Evolutionary conservation across 2,888 invertebrate species (phyloP).

Genomic region (Craniophora ligustri): DNA sequence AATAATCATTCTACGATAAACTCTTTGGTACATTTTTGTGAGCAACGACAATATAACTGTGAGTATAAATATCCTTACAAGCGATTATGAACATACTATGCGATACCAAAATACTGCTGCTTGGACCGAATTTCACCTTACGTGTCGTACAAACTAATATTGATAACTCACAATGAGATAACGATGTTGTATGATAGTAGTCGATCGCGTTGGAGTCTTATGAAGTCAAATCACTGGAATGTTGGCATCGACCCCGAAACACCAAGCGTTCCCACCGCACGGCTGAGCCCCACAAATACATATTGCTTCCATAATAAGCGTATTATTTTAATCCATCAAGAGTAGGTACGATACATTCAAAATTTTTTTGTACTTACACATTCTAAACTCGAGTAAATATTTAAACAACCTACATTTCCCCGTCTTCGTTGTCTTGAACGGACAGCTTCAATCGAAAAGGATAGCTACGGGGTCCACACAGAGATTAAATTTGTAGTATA

Average conservation of each 20-base stretch:
- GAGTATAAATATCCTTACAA: constrained; percentile 72
- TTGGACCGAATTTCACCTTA: constrained; percentile 61
- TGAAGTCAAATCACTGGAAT: constrained; percentile 76
- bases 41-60: constrained; percentile 79
- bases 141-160: constrained; percentile 58
- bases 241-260: constrained; percentile 69
- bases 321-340: constrained; percentile 73
- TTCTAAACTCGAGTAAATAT: constrained; percentile 80
- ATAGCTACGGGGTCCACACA: constrained; percentile 76
- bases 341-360: constrained; percentile 79
- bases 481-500: constrained; percentile 68
- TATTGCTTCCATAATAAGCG: constrained; percentile 83
- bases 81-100: constrained; percentile 68
- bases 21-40: constrained; percentile 88
- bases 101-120: constrained; percentile 73
- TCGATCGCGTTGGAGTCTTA: constrained; percentile 37
- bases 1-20: constrained; percentile 70
- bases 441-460: constrained; percentile 75
- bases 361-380: constrained; percentile 86
- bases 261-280: constrained; percentile 64
- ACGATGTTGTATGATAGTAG: constrained; percentile 25
- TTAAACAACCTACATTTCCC: constrained; percentile 83
- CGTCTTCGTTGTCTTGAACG: constrained; percentile 85
- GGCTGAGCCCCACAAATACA: constrained; percentile 72
- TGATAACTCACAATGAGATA: constrained; percentile 36